phyloP scores from a whole-genome alignment of 2,797 vertebrate genomes.

The Lacerta agilis region DNA sequence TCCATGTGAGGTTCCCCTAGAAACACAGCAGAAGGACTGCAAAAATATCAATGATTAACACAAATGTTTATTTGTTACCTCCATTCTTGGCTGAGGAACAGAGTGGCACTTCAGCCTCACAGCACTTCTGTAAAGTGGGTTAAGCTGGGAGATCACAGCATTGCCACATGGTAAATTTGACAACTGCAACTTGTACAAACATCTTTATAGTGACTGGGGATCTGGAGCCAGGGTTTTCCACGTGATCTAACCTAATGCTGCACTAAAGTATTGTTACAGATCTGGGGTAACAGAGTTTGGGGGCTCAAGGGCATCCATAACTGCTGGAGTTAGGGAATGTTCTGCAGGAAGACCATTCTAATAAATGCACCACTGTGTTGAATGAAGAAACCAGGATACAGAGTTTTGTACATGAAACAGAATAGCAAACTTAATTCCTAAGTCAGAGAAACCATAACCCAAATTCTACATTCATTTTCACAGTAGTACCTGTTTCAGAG shows the following conservation, averaged over 20 bases:
- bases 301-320: too few species aligned
- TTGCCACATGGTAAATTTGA: neutral
- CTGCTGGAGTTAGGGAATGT: too few species aligned
- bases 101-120: neutral
- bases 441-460: neutral
- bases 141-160: neutral
- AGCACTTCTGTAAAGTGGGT: neutral
- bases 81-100: neutral
- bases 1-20: neutral
- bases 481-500: neutral
- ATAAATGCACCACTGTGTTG: neutral
- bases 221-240: neutral
- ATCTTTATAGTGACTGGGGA: neutral
- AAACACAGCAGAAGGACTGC: neutral
- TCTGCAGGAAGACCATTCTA: neutral
- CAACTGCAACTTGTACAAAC: neutral
- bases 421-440: constrained; percentile 12
- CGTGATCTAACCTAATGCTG: neutral
- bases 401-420: neutral
- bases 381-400: neutral
- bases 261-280: too few species aligned
- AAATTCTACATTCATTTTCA: constrained; percentile 19
- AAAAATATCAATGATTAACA: neutral
- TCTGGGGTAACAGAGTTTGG: too few species aligned
- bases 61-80: neutral